phyloP scores from a whole-genome alignment of 2,888 invertebrate species.

The Shargacucullia verbasci region DNA sequence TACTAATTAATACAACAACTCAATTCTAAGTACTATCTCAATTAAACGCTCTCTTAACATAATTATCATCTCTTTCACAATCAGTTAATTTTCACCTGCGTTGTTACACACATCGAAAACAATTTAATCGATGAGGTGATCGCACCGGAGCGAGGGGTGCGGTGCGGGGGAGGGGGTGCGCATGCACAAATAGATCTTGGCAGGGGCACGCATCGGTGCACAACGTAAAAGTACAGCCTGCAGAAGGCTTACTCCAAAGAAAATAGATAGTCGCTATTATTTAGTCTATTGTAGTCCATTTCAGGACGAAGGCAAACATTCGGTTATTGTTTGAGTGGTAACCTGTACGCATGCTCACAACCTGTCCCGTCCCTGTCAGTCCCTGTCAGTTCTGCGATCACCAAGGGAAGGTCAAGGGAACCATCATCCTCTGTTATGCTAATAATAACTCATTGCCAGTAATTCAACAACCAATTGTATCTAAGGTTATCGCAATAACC shows the following conservation, averaged over 20 bases:
- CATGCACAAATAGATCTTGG: slow-evolving; percentile 71
- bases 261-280: too few relatives aligned
- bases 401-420: too few relatives aligned
- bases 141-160: slow-evolving; percentile 21
- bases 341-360: too few relatives aligned
- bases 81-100: slow-evolving; percentile 40
- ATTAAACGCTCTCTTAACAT: neutral
- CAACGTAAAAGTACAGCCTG: neutral
- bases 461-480: too few relatives aligned
- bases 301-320: too few relatives aligned
- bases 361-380: too few relatives aligned
- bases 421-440: too few relatives aligned
- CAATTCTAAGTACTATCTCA: neutral
- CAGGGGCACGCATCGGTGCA: slow-evolving; percentile 53
- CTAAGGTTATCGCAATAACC: too few relatives aligned
- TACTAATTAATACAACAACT: neutral
- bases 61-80: slow-evolving; percentile 7
- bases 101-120: slow-evolving; percentile 45
- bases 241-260: slow-evolving; percentile 23
- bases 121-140: slow-evolving; percentile 60
- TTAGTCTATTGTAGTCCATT: too few relatives aligned
- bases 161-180: slow-evolving; percentile 38
- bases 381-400: too few relatives aligned
- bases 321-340: too few relatives aligned
- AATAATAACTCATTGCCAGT: too few relatives aligned